phyloP scores from a whole-genome alignment of 2,888 invertebrate species.

The Choreutis nemorana region DNA sequence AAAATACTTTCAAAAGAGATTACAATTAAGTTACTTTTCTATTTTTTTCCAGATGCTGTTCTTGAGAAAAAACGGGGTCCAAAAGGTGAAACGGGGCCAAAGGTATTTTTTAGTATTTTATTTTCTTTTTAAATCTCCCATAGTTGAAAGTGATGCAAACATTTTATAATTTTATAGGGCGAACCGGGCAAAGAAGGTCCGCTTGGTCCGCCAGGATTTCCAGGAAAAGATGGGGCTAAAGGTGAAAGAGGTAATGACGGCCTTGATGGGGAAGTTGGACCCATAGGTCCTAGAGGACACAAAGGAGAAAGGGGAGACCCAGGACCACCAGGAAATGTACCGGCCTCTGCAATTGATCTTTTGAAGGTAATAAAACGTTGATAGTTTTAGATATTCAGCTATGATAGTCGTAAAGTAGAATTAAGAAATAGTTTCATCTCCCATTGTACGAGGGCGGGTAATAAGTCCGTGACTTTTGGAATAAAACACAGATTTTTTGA shows the following conservation, averaged over 20 bases:
- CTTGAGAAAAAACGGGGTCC: conserved; percentile 29
- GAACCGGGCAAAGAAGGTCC: conserved; percentile 73
- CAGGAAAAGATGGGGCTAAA: conserved; percentile 35
- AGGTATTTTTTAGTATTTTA: conserved; percentile 21
- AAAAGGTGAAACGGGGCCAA: conserved; percentile 31
- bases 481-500: too few relatives aligned
- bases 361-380: conserved; percentile 16
- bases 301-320: conserved; percentile 78
- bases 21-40: too few relatives aligned
- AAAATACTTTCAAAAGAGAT: too few relatives aligned
- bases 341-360: conserved; percentile 12
- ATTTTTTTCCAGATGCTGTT: conserved; percentile 24
- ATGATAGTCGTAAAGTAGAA: too few relatives aligned
- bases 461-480: too few relatives aligned
- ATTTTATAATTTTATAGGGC: conserved; percentile 54
- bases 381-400: too few relatives aligned
- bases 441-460: too few relatives aligned
- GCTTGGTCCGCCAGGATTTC: conserved; percentile 49
- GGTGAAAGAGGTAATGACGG: conserved; percentile 73
- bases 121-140: not conserved
- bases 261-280: conserved; percentile 57
- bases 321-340: conserved; percentile 54
- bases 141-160: not conserved
- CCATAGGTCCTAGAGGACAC: conserved; percentile 21
- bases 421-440: too few relatives aligned